Conservation (phyloP, 2,888 invertebrate species). For the Neoascia interrupta region DNA sequence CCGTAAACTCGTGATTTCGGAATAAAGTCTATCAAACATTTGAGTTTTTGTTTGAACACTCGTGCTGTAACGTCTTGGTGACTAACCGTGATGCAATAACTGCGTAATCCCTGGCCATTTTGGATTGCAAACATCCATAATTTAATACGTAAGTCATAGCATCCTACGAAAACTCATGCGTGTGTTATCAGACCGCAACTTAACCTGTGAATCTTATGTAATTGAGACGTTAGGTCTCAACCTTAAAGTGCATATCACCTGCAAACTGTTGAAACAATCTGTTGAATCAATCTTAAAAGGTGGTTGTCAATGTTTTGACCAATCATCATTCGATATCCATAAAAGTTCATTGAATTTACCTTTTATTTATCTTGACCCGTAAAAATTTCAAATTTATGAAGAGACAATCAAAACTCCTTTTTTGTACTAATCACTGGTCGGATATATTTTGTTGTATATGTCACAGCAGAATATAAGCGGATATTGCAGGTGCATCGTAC, state of each 20-base stretch:
- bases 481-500: constrained; percentile 37
- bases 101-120: constrained; percentile 16
- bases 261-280: constrained; percentile 41
- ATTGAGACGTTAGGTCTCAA: neutral
- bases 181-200: constrained; percentile 7
- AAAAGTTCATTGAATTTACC: neutral
- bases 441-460: constrained; percentile 10
- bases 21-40: constrained; percentile 8
- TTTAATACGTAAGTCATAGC: neutral
- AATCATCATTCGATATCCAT: neutral
- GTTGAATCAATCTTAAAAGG: no score
- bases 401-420: no score
- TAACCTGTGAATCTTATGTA: constrained; percentile 13
- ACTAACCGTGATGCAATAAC: constrained; percentile 40
- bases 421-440: neutral
- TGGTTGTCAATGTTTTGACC: no score
- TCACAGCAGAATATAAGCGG: constrained; percentile 26
- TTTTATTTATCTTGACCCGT: neutral
- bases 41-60: constrained; percentile 14
- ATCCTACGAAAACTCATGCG: constrained; percentile 8
- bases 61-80: constrained; percentile 10
- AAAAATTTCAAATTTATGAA: no score
- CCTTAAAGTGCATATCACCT: constrained; percentile 14
- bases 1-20: constrained; percentile 1
- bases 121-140: constrained; percentile 14